Base-by-base conservation (phyloP, 2,797 vertebrate genomes). In the Capromys pilorides region DNA sequence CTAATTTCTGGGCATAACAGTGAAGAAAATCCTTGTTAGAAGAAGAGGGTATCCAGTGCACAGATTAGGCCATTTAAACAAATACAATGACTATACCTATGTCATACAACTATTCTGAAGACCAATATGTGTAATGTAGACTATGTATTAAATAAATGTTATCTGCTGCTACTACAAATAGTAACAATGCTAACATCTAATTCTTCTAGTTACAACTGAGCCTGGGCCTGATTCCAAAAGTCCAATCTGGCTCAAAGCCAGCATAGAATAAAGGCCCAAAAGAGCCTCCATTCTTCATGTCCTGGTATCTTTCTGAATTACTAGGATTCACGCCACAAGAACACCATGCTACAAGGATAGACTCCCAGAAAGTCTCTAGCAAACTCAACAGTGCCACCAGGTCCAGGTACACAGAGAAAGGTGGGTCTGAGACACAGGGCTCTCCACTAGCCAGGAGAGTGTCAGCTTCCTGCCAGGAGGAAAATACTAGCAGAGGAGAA, bases 171-270 rank as follows among this genome's bases (percentile, higher is more conserved):
- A 61, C 59, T 81, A 84, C 28, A 31, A 83, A 87, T 14, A 67
- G 78, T 89, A 91, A 90, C 59, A 62, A 84, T 12, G 75, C n/a
- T 73, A 73, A 81, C n/a, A 64, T 59, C 86, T 71, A 94, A 93
- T 87, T 89, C 78, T 79, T 73, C 57, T 67, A 89, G 90, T 49
- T 89, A 84, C 24, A 92, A 67, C 62, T 67, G 77, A 81, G 28
- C 61, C 95, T 88, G 36, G 89, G 85, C 94, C 66, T 77, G 79
- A 33, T 59, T 94, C 95, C 95, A 96, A 81, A 95, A 86, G 66
- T 79, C 66, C 89, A 87, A 88, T 95, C 75, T 96, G 90, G 90
- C 90, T 39, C 1, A 78, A 92, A 96, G 88, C 64, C 93, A 87
- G 24, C 5, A 21, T 10, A 54, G 75, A 86, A 92, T 84, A 77